phyloP scores from a whole-genome alignment of 2,113 vertebrate species.

The Bombycilla garrulus region DNA sequence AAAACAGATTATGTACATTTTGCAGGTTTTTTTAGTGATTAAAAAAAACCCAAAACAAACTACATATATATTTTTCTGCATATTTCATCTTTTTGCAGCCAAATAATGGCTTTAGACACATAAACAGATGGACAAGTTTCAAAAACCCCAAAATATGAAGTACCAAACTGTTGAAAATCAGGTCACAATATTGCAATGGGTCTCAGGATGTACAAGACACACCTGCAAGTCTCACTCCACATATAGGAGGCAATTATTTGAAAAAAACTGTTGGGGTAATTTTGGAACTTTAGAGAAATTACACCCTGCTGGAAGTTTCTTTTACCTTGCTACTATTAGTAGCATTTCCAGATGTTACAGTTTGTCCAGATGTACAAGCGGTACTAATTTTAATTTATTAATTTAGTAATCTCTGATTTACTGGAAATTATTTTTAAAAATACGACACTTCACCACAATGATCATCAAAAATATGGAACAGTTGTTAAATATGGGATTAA shows the following conservation, averaged over 20 bases:
- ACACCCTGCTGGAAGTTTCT: not conserved
- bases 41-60: too few relatives aligned
- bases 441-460: not conserved
- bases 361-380: not conserved
- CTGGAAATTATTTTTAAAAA: not conserved
- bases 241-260: not conserved
- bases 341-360: not conserved
- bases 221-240: not conserved
- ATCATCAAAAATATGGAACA: not conserved
- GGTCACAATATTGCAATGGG: not conserved
- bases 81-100: not conserved
- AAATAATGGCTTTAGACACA: not conserved
- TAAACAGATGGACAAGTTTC: not conserved
- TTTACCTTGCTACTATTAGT: not conserved
- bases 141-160: not conserved
- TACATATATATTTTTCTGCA: not conserved
- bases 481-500: not conserved
- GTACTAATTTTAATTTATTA: not conserved
- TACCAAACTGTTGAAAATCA: not conserved
- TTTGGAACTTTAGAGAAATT: not conserved
- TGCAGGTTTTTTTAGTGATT: not conserved
- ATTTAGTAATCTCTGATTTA: not conserved
- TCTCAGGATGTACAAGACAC: not conserved
- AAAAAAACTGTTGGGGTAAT: not conserved
- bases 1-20: not conserved